A percentile compares a stretch with the other conserved stretches of the same genome.
phyloP scores from a whole-genome alignment of 37 sponge, comb jelly and placozoan genomes.

The Aplysina aerophoba region DNA sequence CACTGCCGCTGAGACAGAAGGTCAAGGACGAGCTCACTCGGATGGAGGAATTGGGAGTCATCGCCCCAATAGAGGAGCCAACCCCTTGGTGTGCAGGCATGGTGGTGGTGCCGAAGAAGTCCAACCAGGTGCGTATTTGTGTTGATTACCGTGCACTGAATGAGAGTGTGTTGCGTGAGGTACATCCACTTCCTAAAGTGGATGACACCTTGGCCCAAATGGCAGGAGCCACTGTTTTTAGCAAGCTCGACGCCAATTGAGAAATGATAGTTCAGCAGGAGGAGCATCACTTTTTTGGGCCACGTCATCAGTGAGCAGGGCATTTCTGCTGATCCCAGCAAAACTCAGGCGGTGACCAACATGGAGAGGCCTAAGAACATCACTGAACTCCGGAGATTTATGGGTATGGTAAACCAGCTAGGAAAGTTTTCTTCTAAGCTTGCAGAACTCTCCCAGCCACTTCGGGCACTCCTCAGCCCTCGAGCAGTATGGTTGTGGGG shows the following conservation, averaged over 20 bases:
- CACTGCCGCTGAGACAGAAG: slow-evolving; percentile 28
- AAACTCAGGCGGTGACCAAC: slow-evolving; percentile 19
- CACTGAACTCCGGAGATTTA: slow-evolving; percentile 39
- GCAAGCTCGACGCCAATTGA: slow-evolving; percentile 48
- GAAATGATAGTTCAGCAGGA: slow-evolving; percentile 52
- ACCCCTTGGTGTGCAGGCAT: slow-evolving; percentile 60
- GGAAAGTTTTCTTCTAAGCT: slow-evolving; percentile 50
- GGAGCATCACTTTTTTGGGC: slow-evolving; percentile 44
- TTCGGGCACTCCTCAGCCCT: slow-evolving; percentile 41
- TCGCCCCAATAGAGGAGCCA: slow-evolving; percentile 34
- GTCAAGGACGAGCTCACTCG: slow-evolving; percentile 37
- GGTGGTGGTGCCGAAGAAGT: slow-evolving; percentile 49
- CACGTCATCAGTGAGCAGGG: slow-evolving; percentile 44
- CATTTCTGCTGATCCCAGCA: slow-evolving; percentile 51
- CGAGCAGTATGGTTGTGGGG: slow-evolving; percentile 40
- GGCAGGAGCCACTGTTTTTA: slow-evolving; percentile 45
- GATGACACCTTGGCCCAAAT: slow-evolving; percentile 49
- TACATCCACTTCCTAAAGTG: slow-evolving; percentile 59
- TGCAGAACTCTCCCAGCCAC: slow-evolving; percentile 47
- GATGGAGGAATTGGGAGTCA: slow-evolving; percentile 48
- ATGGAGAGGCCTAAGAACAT: slow-evolving; percentile 37
- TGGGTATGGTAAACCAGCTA: slow-evolving; percentile 63
- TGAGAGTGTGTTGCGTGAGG: slow-evolving; percentile 47
- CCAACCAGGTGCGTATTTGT: slow-evolving; percentile 35
- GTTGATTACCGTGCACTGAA: slow-evolving; percentile 45